Evolutionary conservation across 1,140 invertebrate genomes (phyloP).

Genomic region (Samia ricini): DNA sequence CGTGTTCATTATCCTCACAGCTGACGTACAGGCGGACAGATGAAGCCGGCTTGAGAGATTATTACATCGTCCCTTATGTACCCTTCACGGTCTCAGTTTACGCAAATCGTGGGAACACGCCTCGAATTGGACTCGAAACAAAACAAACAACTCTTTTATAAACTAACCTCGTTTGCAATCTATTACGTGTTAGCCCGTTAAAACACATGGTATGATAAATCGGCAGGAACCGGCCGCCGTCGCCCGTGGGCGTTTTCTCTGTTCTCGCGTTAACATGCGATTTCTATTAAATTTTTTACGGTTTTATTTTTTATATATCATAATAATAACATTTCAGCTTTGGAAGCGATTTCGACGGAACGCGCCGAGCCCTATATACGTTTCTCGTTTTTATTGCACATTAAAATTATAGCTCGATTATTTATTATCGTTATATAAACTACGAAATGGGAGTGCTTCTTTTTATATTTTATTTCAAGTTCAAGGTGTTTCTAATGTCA

Average conservation of each 20-base stretch:
- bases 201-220: conserved; percentile 11
- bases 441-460: too few relatives aligned
- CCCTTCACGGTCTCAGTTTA: conserved; percentile 11
- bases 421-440: neutral
- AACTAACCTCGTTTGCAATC: conserved; percentile 28
- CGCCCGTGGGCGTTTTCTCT: neutral
- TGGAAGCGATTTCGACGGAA: neutral
- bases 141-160: conserved; percentile 28
- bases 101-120: conserved; percentile 28
- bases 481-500: neutral
- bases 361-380: neutral
- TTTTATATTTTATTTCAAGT: neutral
- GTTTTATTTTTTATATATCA: neutral
- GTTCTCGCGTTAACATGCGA: neutral
- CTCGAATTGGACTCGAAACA: conserved; percentile 14
- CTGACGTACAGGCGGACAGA: neutral
- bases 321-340: neutral
- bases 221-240: neutral
- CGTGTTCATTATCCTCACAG: neutral
- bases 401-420: neutral
- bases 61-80: neutral
- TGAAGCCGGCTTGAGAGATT: neutral
- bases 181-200: conserved; percentile 16
- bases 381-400: neutral
- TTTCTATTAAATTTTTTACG: neutral